phyloP scores from a whole-genome alignment of 2,113 vertebrate species.

The Geococcyx californianus region DNA sequence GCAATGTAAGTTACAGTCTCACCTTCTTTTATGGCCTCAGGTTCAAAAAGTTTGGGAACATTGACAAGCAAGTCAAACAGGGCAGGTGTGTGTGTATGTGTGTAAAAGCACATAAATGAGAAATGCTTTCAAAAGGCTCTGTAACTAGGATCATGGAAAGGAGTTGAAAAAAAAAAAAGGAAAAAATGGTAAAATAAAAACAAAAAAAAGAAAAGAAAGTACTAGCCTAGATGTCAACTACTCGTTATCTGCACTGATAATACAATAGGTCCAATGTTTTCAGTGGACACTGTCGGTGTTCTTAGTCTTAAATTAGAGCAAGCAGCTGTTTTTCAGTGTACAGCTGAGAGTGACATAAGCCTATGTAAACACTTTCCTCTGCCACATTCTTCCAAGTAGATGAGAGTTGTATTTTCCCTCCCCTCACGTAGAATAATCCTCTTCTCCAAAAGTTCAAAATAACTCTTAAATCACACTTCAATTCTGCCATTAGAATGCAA shows the following conservation, averaged over 20 bases:
- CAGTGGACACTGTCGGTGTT: conserved; percentile 9
- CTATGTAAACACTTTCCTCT: conserved; percentile 32
- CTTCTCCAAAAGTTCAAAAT: background rate
- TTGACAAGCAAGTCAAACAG: background rate
- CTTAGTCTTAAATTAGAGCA: conserved; percentile 59
- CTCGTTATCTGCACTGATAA: background rate
- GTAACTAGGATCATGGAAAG: background rate
- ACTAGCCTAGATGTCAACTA: background rate
- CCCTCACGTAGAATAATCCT: background rate
- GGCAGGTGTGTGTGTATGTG: accelerated
- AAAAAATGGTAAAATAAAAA: accelerated
- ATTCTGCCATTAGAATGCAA: background rate
- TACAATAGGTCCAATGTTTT: conserved; percentile 52
- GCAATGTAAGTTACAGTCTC: background rate
- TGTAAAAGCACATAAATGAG: background rate
- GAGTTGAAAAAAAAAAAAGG: background rate
- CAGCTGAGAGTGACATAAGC: conserved; percentile 66
- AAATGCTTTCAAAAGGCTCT: background rate
- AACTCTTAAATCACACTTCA: background rate
- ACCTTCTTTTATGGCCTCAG: background rate
- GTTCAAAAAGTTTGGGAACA: background rate
- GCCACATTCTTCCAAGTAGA: conserved; percentile 35
- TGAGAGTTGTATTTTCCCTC: background rate
- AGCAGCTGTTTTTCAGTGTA: conserved; percentile 65
- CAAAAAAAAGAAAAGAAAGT: background rate